Evolutionary conservation across 2,113 vertebrate genomes (phyloP), one percentile per base, ranked within the genome.

Genomic region (Cyprinodon brontotheroides): DNA sequence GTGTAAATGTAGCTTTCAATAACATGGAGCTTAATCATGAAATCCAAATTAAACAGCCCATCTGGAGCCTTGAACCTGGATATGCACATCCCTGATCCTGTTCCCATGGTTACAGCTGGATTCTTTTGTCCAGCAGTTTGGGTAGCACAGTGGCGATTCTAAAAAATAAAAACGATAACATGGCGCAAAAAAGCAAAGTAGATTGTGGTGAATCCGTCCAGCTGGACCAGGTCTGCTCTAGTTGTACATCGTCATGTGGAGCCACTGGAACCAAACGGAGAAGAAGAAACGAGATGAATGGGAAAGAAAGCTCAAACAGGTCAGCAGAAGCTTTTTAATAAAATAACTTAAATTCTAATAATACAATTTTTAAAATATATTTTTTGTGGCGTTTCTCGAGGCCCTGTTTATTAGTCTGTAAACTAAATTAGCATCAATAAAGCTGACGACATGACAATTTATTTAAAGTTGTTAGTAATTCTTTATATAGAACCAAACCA

Each of bases 241-340:
- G 92, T 91, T 94, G 92, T 94, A 94, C 91, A 94, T 89, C 61
- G 93, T 94, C 89, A 92, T 86, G 38, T 92, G 86, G 72, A 94
- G 92, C 91, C 93, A 94, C 93, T 94, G 86, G 13, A 90, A 89
- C 79, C 65, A 80, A 82, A 45, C 72, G 86, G 73, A 84, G 53
- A 2, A 77, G 15, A 82, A 47, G 57, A 61, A 20, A 73, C 15
- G 17, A 22, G 4, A 20, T 10, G 14, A 40, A 40, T 15, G 3
- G 17, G 0, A 4, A 14, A 17, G n/a, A 66, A 12, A 4, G 39
- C 38, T 1, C 39, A 43, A 41, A 20, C 41, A 65, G 14, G 12
- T 13, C 5, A 14, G 11, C 17, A 8, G 17, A 9, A 59, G 10
- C 20, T n/a, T 60, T 10, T 60, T 20, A 20, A 29, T 29, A 29